Conservation (phyloP, 2,888 invertebrate species). For the Eledone cirrhosa region DNA sequence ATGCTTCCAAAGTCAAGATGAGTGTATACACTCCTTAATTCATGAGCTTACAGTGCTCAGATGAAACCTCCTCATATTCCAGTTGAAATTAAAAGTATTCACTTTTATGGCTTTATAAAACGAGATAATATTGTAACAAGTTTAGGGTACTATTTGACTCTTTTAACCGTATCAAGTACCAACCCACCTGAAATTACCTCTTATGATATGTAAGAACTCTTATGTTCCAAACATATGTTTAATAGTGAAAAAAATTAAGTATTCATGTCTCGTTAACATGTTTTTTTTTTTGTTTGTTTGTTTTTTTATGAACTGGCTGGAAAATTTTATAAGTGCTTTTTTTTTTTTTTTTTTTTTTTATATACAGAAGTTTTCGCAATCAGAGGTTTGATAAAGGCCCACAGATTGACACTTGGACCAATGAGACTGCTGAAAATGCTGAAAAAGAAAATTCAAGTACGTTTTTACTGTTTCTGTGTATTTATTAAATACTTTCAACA, state of each 20-base stretch:
- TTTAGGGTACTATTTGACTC: too few species aligned
- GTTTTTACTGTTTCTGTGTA: neutral
- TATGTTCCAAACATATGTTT: constrained; percentile 50
- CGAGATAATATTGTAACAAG: too few species aligned
- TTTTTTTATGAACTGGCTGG: constrained; percentile 42
- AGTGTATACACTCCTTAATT: too few species aligned
- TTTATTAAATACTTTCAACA: too few species aligned
- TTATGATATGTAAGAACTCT: neutral
- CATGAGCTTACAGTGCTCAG: too few species aligned
- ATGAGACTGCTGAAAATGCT: constrained; percentile 67
- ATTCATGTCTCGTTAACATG: neutral
- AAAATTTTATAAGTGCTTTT: constrained; percentile 37
- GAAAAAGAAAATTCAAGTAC: constrained; percentile 56
- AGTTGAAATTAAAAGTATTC: too few species aligned
- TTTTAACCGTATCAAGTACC: too few species aligned
- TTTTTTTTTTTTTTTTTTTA: constrained; percentile 8
- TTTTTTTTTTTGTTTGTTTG: neutral
- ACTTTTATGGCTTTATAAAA: too few species aligned
- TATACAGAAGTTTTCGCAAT: constrained; percentile 37
- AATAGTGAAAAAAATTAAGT: neutral
- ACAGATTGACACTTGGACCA: constrained; percentile 72
- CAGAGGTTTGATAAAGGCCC: constrained; percentile 56
- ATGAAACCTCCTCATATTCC: too few species aligned
- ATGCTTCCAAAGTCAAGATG: too few species aligned
- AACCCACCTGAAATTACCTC: too few species aligned